These are phyloP conservation scores for Daubentonia madagascariensis DNA, from an alignment of 2,113 vertebrate genomes.

Conservation along the genomic window DNA sequence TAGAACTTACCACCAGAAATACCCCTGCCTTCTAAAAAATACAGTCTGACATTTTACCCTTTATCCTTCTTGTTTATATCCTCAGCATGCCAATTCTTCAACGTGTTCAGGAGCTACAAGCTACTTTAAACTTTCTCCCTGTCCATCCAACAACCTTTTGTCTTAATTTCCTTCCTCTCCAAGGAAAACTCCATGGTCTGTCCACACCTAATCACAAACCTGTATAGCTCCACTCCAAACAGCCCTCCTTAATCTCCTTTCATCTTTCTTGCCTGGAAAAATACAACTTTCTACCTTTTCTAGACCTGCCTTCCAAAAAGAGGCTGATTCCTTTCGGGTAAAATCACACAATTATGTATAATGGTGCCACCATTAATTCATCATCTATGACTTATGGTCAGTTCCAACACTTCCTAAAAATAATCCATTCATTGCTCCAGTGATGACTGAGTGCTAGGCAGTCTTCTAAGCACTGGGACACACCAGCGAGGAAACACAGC, in stretches of 20 bases:
- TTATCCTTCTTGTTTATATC: neutral
- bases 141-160: neutral
- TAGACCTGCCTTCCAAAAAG: neutral
- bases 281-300: neutral
- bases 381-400: neutral
- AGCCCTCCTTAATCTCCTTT: neutral
- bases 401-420: neutral
- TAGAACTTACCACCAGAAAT: neutral
- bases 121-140: neutral
- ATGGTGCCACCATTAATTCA: neutral
- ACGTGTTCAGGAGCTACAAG: neutral
- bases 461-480: neutral
- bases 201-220: neutral
- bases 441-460: too few species aligned
- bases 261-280: neutral
- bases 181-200: neutral
- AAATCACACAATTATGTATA: neutral
- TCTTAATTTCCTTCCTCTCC: neutral
- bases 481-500: neutral
- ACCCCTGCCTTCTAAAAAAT: neutral
- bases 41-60: neutral
- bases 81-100: neutral
- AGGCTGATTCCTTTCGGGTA: neutral
- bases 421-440: neutral
- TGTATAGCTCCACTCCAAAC: neutral